Percentiles rank a stretch among this genome's conserved stretches.
phyloP scores from a whole-genome alignment of 2,113 vertebrate species.

The Poeciliopsis turrubarensis region DNA sequence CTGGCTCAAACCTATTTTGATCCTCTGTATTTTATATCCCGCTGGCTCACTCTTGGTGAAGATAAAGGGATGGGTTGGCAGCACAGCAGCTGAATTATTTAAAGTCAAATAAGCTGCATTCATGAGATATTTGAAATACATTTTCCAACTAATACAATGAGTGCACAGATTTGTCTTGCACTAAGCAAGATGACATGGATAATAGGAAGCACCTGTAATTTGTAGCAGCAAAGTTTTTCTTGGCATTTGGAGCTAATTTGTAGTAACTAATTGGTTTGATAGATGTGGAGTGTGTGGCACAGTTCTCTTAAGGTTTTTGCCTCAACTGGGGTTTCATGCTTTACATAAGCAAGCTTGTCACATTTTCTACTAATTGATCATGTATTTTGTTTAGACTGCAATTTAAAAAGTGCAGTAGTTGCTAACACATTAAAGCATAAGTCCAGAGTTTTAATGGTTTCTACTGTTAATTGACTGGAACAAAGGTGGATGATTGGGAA shows the following conservation, averaged over 20 bases:
- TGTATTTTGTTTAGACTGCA: slow-evolving; percentile 1
- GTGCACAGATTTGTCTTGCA: slow-evolving; percentile 3
- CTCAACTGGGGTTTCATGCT: slow-evolving; percentile 4
- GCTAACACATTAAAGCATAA: slow-evolving; percentile 11
- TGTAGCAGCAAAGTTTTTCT: slow-evolving; percentile 15
- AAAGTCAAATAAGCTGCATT: background rate
- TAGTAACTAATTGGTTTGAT: slow-evolving; percentile 46
- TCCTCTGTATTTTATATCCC: slow-evolving; percentile 41
- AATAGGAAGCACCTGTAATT: slow-evolving; percentile 44
- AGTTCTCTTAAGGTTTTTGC: slow-evolving; percentile 19
- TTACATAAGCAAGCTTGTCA: slow-evolving; percentile 10
- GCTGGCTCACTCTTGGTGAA: background rate
- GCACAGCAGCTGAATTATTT: background rate
- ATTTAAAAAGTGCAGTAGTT: slow-evolving; percentile 9
- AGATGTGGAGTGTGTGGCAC: slow-evolving; percentile 34
- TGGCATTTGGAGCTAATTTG: slow-evolving; percentile 10
- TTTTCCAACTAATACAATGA: background rate
- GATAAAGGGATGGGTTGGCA: slow-evolving; percentile 4
- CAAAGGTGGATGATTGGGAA: slow-evolving; percentile 14
- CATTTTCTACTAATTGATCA: background rate
- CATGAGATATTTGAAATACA: slow-evolving; percentile 21
- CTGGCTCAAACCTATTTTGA: slow-evolving; percentile 59
- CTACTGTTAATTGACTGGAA: slow-evolving; percentile 19
- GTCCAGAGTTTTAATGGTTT: slow-evolving; percentile 6
- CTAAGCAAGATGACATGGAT: slow-evolving; percentile 32